Evolutionary conservation across 2,113 vertebrate genomes (phyloP).

Genomic region (Picathartes gymnocephalus): DNA sequence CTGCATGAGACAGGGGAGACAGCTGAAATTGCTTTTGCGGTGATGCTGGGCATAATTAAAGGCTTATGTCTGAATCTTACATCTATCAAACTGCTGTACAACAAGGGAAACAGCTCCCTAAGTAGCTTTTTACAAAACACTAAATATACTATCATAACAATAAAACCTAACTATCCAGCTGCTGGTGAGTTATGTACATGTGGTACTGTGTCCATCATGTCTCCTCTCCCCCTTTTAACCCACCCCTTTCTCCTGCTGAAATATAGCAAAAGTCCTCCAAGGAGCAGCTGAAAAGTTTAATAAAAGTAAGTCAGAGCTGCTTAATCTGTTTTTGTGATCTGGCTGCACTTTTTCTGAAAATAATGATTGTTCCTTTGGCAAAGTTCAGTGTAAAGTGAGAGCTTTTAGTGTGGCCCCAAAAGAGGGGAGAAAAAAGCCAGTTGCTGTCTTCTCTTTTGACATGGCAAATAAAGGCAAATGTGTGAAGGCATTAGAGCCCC

Average conservation of each 20-base stretch:
- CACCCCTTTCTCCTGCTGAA: neutral
- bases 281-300: constrained; percentile 22
- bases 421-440: neutral
- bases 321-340: neutral
- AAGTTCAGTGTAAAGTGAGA: neutral
- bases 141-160: neutral
- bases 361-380: neutral
- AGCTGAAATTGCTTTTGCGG: constrained; percentile 20
- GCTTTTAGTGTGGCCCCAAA: neutral
- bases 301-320: neutral
- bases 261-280: constrained; percentile 7
- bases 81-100: constrained; percentile 14
- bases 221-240: neutral
- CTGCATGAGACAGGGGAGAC: neutral
- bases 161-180: constrained; percentile 36
- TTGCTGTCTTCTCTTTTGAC: neutral
- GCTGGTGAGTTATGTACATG: neutral
- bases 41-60: constrained; percentile 40
- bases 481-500: constrained; percentile 33
- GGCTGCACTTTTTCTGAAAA: neutral
- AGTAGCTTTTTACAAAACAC: constrained; percentile 25
- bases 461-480: constrained; percentile 23
- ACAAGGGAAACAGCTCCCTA: neutral
- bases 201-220: neutral
- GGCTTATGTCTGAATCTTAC: constrained; percentile 16